phyloP scores from a whole-genome alignment of 2,797 vertebrate species.

The Lagocephalus sceleratus region DNA sequence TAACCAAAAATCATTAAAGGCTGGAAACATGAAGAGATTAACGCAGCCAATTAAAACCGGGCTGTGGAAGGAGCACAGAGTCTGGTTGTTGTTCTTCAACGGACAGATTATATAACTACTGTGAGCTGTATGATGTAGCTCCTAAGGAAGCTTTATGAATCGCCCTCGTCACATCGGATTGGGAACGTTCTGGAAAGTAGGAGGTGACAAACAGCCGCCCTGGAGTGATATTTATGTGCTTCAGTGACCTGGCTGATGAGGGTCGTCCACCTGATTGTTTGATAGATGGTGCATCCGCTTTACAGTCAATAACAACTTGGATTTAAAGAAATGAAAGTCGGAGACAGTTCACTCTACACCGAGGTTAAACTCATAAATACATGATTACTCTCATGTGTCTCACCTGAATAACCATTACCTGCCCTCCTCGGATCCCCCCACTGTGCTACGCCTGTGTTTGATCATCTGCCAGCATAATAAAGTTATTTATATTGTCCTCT shows the following conservation, averaged over 20 bases:
- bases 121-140: conserved; percentile 45
- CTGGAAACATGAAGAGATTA: conserved; percentile 40
- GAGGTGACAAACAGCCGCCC: conserved; percentile 24
- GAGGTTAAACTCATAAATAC: too few species aligned
- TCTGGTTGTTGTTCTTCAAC: conserved; percentile 61
- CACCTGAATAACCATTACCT: too few species aligned
- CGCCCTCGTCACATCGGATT: conserved; percentile 16
- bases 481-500: too few species aligned
- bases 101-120: conserved; percentile 47
- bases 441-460: too few species aligned
- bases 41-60: conserved; percentile 44
- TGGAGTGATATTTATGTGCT: conserved; percentile 5
- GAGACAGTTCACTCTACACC: background rate
- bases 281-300: background rate
- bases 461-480: too few species aligned
- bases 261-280: conserved; percentile 8
- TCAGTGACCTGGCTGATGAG: conserved; percentile 7
- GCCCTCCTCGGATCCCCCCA: too few species aligned
- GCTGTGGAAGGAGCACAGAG: conserved; percentile 40
- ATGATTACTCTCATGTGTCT: too few species aligned
- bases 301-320: too few species aligned
- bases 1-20: conserved; percentile 53
- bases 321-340: background rate
- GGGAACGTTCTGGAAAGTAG: conserved; percentile 33
- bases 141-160: conserved; percentile 46